phyloP scores from a whole-genome alignment of 64 coral and sea anemone genomes.

The Stichodactyla mertensii region DNA sequence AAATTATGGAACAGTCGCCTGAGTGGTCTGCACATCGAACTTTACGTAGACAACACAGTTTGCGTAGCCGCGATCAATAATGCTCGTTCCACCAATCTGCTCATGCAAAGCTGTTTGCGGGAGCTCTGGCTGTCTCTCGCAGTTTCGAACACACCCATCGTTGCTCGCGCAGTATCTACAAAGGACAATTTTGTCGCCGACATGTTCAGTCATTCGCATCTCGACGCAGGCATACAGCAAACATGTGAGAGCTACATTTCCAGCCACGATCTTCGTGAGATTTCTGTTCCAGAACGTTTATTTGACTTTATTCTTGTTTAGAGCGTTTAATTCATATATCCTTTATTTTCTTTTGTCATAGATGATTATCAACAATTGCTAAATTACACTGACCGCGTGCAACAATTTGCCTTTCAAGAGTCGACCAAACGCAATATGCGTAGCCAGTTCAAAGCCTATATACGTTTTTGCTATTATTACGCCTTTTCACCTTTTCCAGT shows the following conservation, averaged over 20 bases:
- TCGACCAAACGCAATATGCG: slow-evolving; percentile 56
- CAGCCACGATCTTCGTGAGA: no score
- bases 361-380: no score
- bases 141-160: not conserved
- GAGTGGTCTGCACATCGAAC: slow-evolving; percentile 15
- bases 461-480: slow-evolving; percentile 42
- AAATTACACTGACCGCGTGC: no score
- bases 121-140: slow-evolving; percentile 46
- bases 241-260: no score
- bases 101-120: slow-evolving; percentile 47
- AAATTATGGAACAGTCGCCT: slow-evolving; percentile 18
- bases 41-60: slow-evolving; percentile 35
- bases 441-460: slow-evolving; percentile 34
- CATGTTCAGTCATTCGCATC: slow-evolving; percentile 24
- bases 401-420: slow-evolving; percentile 29
- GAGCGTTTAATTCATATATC: no score
- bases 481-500: slow-evolving; percentile 45
- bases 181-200: slow-evolving; percentile 28
- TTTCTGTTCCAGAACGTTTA: no score
- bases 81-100: slow-evolving; percentile 8
- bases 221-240: not conserved
- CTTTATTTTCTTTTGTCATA: no score
- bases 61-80: slow-evolving; percentile 39
- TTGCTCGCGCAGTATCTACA: slow-evolving; percentile 9
- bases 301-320: no score